These are phyloP conservation scores for Rotaria magnacalcarata DNA, from an alignment of 2,888 invertebrate species.

Conservation along the genomic window DNA sequence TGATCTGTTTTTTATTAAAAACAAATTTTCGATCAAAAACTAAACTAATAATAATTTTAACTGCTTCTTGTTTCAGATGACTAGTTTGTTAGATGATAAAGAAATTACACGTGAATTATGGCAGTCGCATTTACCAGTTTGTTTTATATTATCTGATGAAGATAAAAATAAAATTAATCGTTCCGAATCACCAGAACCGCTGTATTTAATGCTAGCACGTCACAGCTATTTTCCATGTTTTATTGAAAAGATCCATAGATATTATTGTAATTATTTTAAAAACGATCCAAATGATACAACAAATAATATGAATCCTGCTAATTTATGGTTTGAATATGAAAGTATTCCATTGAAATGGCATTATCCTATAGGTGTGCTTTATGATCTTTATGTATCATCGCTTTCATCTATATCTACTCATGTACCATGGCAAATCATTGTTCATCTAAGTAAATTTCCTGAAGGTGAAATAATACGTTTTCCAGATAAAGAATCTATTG, in stretches of 20 bases:
- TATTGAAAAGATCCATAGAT: conserved; percentile 82
- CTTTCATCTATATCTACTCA: conserved; percentile 51
- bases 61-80: not conserved
- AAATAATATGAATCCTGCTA: conserved; percentile 66
- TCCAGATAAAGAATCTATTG: conserved; percentile 73
- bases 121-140: conserved; percentile 88
- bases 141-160: conserved; percentile 80
- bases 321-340: conserved; percentile 79
- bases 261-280: conserved; percentile 76
- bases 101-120: conserved; percentile 88
- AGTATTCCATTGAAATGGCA: conserved; percentile 84
- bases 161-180: conserved; percentile 81
- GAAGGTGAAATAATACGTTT: conserved; percentile 81
- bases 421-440: conserved; percentile 85
- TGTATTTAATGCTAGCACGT: conserved; percentile 77
- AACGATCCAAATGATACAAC: conserved; percentile 48
- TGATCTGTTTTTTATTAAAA: not conserved
- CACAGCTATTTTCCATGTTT: conserved; percentile 88
- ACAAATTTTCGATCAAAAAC: too few species aligned
- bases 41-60: too few species aligned
- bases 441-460: conserved; percentile 85
- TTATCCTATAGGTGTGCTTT: conserved; percentile 76
- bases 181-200: conserved; percentile 68
- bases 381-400: conserved; percentile 69
- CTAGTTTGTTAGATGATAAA: conserved; percentile 68